Base-by-base conservation (phyloP, 2,797 vertebrate species). In the Acanthurus leucopareius region DNA sequence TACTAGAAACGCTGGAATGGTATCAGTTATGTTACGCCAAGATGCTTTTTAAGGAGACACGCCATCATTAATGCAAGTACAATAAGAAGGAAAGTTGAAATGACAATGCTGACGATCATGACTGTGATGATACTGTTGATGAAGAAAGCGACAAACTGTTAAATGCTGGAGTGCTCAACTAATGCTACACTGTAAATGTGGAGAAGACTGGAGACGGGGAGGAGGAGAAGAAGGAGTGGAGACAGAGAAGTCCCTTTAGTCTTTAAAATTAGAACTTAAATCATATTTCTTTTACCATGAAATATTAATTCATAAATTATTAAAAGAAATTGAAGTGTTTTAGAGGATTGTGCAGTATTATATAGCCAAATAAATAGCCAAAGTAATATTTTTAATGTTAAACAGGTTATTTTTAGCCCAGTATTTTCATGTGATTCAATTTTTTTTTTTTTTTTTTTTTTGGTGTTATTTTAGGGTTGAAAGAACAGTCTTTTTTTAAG, bases 61-160 rank as follows among this genome's bases (percentile, higher is more conserved):
- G 88, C 88, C 85, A 82, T 86, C 79, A 40, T 88, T 83, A 84
- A 87, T 87, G 88, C 87, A 91, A 83, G 86, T 76, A 78, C 72
- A 69, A 70, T 59, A 54, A 66, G 80, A 75, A 73, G 81, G 80
- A 80, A 81, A 82, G 75, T 70, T 17, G 42, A 63, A 57, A 77
- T 6, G 10, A 67, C 20, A 57, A 84, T 68, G 17, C 58, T 76
- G 85, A 83, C 89, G 84, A 86, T 88, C 79, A 91, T 84, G 83
- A 86, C 69, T 1, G n/a, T 88, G 72, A 84, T 84, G 82, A 88
- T 82, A 77, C 60, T 69, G 76, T 53, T 88, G 79, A 80, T 66
- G 87, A 86, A 77, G 74, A 84, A 79, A 73, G 80, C 66, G 80
- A 86, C 92, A 94, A 91, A 94, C 87, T 77, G 85, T 93, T 93